Evolutionary conservation across 2,888 invertebrate genomes (phyloP).

Genomic region (Fissipunctia ypsillon): DNA sequence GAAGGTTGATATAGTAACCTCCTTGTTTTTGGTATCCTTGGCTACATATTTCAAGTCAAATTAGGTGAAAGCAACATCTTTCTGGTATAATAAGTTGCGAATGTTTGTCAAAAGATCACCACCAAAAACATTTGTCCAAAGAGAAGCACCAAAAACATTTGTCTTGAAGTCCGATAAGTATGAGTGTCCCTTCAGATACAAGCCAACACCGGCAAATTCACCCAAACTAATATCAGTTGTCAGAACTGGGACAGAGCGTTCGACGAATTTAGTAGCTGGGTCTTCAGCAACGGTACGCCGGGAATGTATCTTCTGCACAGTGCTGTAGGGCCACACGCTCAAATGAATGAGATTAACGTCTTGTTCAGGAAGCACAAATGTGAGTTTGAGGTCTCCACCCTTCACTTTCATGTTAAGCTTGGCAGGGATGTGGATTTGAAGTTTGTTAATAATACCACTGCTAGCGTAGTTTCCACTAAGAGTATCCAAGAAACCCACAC

Average conservation of each 20-base stretch:
- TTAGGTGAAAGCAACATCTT: constrained; percentile 86
- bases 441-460: constrained; percentile 91
- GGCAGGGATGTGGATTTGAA: constrained; percentile 91
- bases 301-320: constrained; percentile 89
- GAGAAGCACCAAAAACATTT: constrained; percentile 74
- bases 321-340: constrained; percentile 92
- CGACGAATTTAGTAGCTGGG: constrained; percentile 84
- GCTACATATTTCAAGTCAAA: constrained; percentile 87
- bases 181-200: constrained; percentile 88
- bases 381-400: constrained; percentile 82
- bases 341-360: constrained; percentile 89
- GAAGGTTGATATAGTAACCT: constrained; percentile 79
- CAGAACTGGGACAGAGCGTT: constrained; percentile 74
- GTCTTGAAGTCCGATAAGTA: constrained; percentile 85
- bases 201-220: constrained; percentile 87
- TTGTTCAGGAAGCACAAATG: constrained; percentile 87
- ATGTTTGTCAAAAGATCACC: constrained; percentile 69
- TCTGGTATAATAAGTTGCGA: constrained; percentile 73
- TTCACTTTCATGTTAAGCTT: constrained; percentile 85
- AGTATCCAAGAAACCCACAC: constrained; percentile 91
- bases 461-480: constrained; percentile 91
- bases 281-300: constrained; percentile 87
- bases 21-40: constrained; percentile 83
- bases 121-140: constrained; percentile 74
- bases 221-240: constrained; percentile 82